Conservation (phyloP, 2,888 invertebrate genomes). For the Sarcophaga caerulescens region DNA sequence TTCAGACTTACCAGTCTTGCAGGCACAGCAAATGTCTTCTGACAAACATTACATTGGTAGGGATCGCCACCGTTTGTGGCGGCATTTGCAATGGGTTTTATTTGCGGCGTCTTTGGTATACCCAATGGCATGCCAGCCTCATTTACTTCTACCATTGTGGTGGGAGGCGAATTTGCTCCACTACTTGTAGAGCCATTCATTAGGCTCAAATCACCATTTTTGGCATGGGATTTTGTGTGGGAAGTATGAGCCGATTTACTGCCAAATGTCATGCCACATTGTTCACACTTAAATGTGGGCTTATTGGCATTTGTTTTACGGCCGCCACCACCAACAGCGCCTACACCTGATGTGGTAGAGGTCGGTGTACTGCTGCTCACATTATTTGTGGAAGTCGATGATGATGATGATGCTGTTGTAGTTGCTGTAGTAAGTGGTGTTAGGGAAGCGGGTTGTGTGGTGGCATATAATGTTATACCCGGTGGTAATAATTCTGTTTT, state of each 20-base stretch:
- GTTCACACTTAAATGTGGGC: conserved; percentile 85
- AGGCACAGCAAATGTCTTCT: conserved; percentile 95
- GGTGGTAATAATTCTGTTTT: conserved; percentile 72
- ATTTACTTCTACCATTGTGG: conserved; percentile 72
- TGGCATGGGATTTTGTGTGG: conserved; percentile 86
- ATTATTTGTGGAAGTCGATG: conserved; percentile 44
- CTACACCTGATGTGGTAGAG: conserved; percentile 19
- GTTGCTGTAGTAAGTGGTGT: conserved; percentile 22
- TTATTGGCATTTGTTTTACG: conserved; percentile 78
- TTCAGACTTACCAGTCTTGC: conserved; percentile 86
- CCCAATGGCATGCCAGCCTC: conserved; percentile 73
- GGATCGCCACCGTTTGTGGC: conserved; percentile 84
- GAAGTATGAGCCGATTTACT: conserved; percentile 89
- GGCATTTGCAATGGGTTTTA: conserved; percentile 74
- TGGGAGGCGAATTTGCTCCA: conserved; percentile 47
- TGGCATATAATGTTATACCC: conserved; percentile 66
- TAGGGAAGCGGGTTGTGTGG: conserved; percentile 65
- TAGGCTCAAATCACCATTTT: conserved; percentile 73
- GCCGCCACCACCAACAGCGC: neutral
- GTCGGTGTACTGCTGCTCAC: conserved; percentile 66
- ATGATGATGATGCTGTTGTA: conserved; percentile 21
- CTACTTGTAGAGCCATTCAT: conserved; percentile 54
- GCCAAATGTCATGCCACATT: conserved; percentile 88
- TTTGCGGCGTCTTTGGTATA: conserved; percentile 79
- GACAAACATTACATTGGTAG: conserved; percentile 93